Evolutionary conservation across 2,888 invertebrate genomes (phyloP).

Genomic region (Aphodius sticticus): DNA sequence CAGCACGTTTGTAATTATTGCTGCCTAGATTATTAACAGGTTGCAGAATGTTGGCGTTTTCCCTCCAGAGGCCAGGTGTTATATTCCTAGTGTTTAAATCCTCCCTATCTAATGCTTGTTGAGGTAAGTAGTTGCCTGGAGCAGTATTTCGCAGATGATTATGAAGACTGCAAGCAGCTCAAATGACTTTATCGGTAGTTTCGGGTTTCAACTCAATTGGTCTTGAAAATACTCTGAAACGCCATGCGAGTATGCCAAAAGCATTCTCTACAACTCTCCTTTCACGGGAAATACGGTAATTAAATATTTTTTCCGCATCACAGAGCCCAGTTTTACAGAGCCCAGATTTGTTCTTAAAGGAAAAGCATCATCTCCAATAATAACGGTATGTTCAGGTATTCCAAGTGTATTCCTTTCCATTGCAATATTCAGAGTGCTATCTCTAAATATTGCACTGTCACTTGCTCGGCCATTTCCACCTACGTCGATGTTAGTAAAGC

Average conservation of each 20-base stretch:
- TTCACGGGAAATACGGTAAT: slow-evolving; percentile 29
- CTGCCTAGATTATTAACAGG: slow-evolving; percentile 35
- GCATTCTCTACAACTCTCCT: slow-evolving; percentile 28
- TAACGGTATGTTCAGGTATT: slow-evolving; percentile 22
- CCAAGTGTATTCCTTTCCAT: slow-evolving; percentile 18
- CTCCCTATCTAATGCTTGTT: slow-evolving; percentile 31
- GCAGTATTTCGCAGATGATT: slow-evolving; percentile 30
- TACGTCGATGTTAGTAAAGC: slow-evolving; percentile 29
- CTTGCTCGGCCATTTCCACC: slow-evolving; percentile 32
- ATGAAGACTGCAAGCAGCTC: slow-evolving; percentile 33
- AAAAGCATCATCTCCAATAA: slow-evolving; percentile 29
- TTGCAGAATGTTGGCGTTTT: slow-evolving; percentile 36
- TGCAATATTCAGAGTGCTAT: too few relatives aligned
- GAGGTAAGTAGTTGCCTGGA: slow-evolving; percentile 28
- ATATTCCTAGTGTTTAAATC: too few relatives aligned
- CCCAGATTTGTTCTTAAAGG: slow-evolving; percentile 31
- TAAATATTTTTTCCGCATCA: slow-evolving; percentile 29
- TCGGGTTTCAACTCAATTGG: slow-evolving; percentile 31
- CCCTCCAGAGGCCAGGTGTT: too few relatives aligned
- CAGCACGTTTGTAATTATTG: slow-evolving; percentile 29
- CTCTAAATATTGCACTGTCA: too few relatives aligned
- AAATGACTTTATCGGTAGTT: slow-evolving; percentile 29
- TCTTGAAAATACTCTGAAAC: slow-evolving; percentile 30
- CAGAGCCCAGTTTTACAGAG: slow-evolving; percentile 21
- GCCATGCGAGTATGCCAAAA: slow-evolving; percentile 31